Conservation (phyloP, 2,797 vertebrate species). For the Falco biarmicus region DNA sequence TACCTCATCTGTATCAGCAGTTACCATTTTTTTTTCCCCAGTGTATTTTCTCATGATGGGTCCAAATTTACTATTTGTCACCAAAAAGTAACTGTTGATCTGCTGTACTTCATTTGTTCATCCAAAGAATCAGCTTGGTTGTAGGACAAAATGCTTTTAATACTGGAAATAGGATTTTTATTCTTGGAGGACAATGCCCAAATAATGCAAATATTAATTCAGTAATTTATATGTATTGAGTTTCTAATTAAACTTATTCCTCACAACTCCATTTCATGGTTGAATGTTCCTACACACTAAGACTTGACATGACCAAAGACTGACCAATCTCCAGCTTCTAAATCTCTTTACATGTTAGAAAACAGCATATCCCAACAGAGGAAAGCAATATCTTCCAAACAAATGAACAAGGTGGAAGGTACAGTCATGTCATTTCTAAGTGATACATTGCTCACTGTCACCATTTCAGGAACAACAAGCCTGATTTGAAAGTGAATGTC, state of each 20-base stretch:
- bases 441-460: constrained; percentile 46
- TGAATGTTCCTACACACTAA: neutral
- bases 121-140: neutral
- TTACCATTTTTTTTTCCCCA: neutral
- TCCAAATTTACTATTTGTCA: neutral
- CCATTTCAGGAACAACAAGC: constrained; percentile 27
- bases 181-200: neutral
- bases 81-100: neutral
- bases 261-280: neutral
- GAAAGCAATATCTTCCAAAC: neutral
- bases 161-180: neutral
- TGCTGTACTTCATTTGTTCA: neutral
- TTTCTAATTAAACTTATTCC: neutral
- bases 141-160: neutral
- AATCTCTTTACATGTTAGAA: neutral
- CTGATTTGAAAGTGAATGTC: constrained; percentile 57
- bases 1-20: neutral
- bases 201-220: neutral
- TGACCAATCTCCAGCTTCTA: neutral
- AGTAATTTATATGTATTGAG: neutral
- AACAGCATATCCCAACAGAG: neutral
- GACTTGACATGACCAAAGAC: neutral
- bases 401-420: neutral
- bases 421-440: constrained; percentile 47
- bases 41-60: neutral